Base-by-base conservation (phyloP, 1,140 invertebrate genomes). In the Manduca sexta region DNA sequence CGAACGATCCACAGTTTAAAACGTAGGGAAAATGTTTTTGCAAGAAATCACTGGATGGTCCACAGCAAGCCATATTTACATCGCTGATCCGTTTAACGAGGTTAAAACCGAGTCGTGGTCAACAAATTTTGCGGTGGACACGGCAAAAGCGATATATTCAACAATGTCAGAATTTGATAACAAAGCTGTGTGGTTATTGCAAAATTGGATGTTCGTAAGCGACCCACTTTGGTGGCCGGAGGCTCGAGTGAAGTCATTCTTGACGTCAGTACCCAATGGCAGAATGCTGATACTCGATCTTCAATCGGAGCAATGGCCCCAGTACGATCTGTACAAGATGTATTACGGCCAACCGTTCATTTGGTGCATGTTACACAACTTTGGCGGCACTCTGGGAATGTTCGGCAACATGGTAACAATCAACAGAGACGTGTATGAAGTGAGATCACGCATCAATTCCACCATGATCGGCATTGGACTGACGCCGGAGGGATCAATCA, bases 361-460 rank as follows among this genome's bases (percentile, higher is more conserved):
- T 40, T 98, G 96, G 95, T 97, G 95, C 73, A 97, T 98, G 95
- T 80, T 98, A 13, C 96, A 98, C 60, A 96, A 98, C 76, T 98
- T 97, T 75, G 97, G 97, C 8, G 97, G 96, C 0, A 96, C 93
- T 0, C 83, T 94, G 37, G 95, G 95, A 3, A 90, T 98, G 88
- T 96, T 95, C 79, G 96, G 96, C 15, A 92, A 92, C 1, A 83
- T 93, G 3, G 79, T 90, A 26, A 88, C 89, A 1, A 90, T 98
- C 2, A 96, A 95, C 73, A 74, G 87, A 57, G 88, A 90, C 42
- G 90, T 94, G 8, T 89, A 92, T 56, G 69, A 87, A 35, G 92
- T 88, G 3, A 88, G 93, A 56, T 79, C 81, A 5, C 88, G 88
- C 60, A 52, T 72, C 11, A 92, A 92, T 55, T 92, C 89, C 60